Conservation (phyloP, 2,113 vertebrate genomes). For the Mormoops blainvillei region DNA sequence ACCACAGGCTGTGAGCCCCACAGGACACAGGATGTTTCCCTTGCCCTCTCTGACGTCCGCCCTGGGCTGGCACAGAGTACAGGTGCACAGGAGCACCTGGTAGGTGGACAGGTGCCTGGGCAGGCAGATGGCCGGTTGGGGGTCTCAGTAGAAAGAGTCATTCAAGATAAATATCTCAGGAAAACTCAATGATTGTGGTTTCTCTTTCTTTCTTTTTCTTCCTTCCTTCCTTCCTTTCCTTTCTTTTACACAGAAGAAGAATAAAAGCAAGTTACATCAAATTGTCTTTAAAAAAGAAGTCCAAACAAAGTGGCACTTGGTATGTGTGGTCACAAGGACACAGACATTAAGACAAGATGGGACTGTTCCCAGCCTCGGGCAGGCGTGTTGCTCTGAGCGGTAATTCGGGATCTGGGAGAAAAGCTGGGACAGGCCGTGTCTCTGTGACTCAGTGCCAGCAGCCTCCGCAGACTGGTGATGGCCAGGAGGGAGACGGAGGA, state of each 20-base stretch:
- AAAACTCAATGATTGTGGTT: neutral
- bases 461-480: rapidly evolving
- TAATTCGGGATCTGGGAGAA: neutral
- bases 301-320: neutral
- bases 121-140: neutral
- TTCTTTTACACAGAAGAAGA: neutral
- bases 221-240: no score
- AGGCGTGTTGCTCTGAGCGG: neutral
- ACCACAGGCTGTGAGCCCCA: neutral
- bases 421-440: neutral
- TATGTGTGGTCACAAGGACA: neutral
- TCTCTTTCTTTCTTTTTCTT: neutral
- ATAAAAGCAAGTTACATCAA: neutral
- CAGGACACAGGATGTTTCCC: neutral
- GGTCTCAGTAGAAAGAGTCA: neutral
- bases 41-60: neutral
- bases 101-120: no score
- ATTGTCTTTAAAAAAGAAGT: neutral
- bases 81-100: neutral
- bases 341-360: neutral
- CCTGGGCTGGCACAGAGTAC: neutral
- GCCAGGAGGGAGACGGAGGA: rapidly evolving
- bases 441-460: neutral
- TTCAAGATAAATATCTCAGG: neutral
- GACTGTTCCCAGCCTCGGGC: neutral